A percentile compares a stretch with the other conserved stretches of the same genome.
phyloP scores from a whole-genome alignment of 2,888 invertebrate species.

The Sympetrum striolatum region DNA sequence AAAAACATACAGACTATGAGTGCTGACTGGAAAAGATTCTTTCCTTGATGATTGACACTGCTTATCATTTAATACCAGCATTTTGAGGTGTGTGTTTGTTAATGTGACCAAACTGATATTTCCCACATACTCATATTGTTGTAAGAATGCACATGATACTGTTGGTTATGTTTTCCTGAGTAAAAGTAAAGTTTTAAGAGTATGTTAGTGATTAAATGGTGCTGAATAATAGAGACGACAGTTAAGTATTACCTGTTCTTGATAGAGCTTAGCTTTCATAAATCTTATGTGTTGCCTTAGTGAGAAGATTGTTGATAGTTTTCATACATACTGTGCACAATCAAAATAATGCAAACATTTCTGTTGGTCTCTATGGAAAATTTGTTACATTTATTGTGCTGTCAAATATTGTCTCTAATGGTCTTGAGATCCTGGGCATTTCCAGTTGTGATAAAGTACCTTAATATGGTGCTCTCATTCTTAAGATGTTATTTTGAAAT shows the following conservation, averaged over 20 bases:
- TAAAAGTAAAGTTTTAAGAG: background rate
- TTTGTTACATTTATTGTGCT: background rate
- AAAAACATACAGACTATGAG: too few relatives aligned
- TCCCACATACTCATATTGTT: too few relatives aligned
- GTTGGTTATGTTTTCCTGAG: background rate
- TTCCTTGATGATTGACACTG: too few relatives aligned
- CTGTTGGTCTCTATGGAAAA: background rate
- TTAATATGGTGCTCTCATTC: conserved; percentile 7
- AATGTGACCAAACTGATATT: too few relatives aligned
- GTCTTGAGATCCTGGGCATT: background rate
- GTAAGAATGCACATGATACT: too few relatives aligned
- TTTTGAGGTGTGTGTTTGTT: too few relatives aligned
- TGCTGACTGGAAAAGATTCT: too few relatives aligned
- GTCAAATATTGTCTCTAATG: background rate
- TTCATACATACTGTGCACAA: conserved; percentile 7
- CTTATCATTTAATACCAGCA: too few relatives aligned
- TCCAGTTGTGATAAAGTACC: background rate
- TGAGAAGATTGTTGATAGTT: background rate
- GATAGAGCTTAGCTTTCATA: background rate
- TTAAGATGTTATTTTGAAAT: background rate
- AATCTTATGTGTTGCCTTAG: background rate
- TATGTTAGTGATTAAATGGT: conserved; percentile 8
- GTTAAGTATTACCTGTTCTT: background rate
- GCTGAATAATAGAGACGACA: background rate
- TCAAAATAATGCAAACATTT: background rate